phyloP scores from a whole-genome alignment of 2,797 vertebrate species.

The Neostethus bicornis region DNA sequence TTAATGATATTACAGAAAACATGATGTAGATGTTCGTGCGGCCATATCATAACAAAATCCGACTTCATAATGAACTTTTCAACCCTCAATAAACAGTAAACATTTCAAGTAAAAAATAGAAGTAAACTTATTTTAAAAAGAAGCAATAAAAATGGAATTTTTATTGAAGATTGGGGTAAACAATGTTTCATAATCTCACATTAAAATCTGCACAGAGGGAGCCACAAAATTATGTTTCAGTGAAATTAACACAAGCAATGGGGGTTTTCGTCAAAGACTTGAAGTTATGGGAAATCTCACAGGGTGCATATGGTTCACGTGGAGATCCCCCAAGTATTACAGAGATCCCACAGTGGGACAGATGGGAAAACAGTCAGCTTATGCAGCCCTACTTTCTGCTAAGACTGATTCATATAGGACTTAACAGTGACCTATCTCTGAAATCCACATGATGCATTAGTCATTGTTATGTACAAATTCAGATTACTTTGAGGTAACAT shows the following conservation, averaged over 20 bases:
- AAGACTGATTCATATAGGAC: conserved; percentile 17
- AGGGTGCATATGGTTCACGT: conserved; percentile 24
- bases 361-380: conserved; percentile 34
- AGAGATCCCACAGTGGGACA: conserved; percentile 31
- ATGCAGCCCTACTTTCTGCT: conserved; percentile 8
- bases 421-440: conserved; percentile 17
- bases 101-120: background rate
- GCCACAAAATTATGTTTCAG: conserved; percentile 25
- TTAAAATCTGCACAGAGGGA: conserved; percentile 25
- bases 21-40: conserved; percentile 1
- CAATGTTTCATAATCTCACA: conserved; percentile 1
- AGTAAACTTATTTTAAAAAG: background rate
- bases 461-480: conserved; percentile 3
- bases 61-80: background rate
- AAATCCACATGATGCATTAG: conserved; percentile 4
- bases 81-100: background rate
- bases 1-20: conserved; percentile 10
- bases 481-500: background rate
- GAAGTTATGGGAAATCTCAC: conserved; percentile 21
- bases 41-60: background rate
- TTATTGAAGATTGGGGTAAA: conserved; percentile 8
- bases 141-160: background rate
- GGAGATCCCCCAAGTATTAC: conserved; percentile 1
- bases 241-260: conserved; percentile 11
- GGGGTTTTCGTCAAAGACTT: conserved; percentile 18